Percentiles rank a stretch among this genome's conserved stretches.
Conservation (phyloP, 2,113 vertebrate species). For the Bufo gargarizans region DNA sequence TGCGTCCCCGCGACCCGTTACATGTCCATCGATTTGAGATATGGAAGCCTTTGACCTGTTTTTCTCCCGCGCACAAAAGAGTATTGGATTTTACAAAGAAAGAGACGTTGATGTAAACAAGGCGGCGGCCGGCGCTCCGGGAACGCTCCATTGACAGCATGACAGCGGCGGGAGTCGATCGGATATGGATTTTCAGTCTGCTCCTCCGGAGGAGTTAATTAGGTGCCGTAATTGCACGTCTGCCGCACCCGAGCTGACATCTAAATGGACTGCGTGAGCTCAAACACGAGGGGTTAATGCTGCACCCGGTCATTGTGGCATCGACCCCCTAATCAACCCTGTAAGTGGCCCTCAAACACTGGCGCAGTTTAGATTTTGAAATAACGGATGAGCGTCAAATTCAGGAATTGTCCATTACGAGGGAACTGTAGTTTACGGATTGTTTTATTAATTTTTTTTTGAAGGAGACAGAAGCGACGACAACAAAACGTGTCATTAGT, state of each 20-base stretch:
- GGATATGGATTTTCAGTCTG: constrained; percentile 10
- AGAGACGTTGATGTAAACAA: constrained; percentile 40
- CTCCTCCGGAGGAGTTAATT: constrained; percentile 15
- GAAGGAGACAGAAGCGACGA: too few relatives aligned
- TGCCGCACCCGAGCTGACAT: neutral
- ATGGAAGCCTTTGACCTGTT: constrained; percentile 3
- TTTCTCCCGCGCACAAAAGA: constrained; percentile 12
- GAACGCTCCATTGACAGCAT: neutral
- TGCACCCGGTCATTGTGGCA: neutral
- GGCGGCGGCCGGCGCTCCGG: neutral
- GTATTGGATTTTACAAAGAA: constrained; percentile 36
- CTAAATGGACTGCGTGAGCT: neutral
- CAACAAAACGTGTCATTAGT: neutral
- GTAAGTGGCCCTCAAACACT: neutral
- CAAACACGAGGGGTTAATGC: neutral
- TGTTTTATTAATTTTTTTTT: neutral
- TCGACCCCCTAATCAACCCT: neutral
- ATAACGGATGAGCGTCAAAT: neutral
- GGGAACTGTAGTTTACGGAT: neutral
- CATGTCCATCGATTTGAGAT: constrained; percentile 4
- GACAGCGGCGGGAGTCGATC: constrained; percentile 5
- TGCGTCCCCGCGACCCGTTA: neutral
- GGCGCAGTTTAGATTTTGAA: neutral
- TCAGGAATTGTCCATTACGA: neutral
- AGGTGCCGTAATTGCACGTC: constrained; percentile 5